Percentiles rank a stretch among this genome's conserved stretches.
Conservation (phyloP, 2,113 vertebrate species). For the Phyllostomus discolor region DNA sequence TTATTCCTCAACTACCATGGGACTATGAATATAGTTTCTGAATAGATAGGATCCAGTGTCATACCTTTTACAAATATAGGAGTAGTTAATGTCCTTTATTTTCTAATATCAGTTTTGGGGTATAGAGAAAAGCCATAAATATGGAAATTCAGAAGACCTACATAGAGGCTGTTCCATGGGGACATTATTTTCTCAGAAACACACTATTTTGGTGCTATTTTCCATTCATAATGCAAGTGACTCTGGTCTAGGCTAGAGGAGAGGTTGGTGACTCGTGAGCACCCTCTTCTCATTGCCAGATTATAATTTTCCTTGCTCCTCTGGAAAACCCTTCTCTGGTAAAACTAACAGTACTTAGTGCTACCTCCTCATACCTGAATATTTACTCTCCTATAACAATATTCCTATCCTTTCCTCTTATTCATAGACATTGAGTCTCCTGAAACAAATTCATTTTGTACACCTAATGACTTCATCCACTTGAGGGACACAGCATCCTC, state of each 20-base stretch:
- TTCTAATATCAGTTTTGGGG: background rate
- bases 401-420: background rate
- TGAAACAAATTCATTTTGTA: background rate
- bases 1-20: background rate
- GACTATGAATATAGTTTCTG: background rate
- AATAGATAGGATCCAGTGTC: background rate
- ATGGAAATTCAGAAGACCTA: background rate
- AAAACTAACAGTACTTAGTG: background rate
- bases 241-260: background rate
- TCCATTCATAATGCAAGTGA: background rate
- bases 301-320: background rate
- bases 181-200: background rate
- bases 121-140: background rate
- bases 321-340: background rate
- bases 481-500: background rate
- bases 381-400: background rate
- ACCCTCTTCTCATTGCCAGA: background rate
- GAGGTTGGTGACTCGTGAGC: background rate
- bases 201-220: background rate
- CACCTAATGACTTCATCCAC: background rate
- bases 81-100: background rate
- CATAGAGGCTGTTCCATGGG: background rate
- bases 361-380: background rate
- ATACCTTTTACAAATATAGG: background rate
- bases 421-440: background rate